Evolutionary conservation across 2,888 invertebrate species (phyloP), one percentile per base, ranked within the genome.

Genomic region (Cataglyphis rosenhaueri): DNA sequence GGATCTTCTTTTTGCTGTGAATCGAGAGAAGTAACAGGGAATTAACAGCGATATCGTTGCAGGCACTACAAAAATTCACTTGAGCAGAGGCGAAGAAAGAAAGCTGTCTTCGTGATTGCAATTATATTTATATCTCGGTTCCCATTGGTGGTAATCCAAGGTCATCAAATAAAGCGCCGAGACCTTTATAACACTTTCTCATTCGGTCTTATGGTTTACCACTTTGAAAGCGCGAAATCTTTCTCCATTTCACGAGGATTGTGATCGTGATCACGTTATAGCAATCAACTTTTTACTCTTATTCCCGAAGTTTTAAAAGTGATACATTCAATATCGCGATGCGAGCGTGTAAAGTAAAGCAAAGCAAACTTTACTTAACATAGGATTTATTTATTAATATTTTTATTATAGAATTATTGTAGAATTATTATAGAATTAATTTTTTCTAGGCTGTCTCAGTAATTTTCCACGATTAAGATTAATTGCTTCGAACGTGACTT

Each of bases 181-280:
- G 15, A 68, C 25, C 35, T 21, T 59, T 61, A 61, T 44, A 52
- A 44, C 78, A 70, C 70, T 79, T 79, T 79, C 78, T 79, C 78
- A 25, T 79, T 70, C 59, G 3, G 18, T 32, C 44, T 61, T 21
- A 41, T 32, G 25, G 21, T 44, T 78, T 25, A 44, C 59, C 59
- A 59, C 52, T 44, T 25, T 10, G n/a, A 70, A 70, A 25, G 57
- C 66, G 68, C 44, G 59, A 21, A 68, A 78, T 78, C 3, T 41
- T 12, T 44, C 44, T 38, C 66, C 55, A 21, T 57, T 55, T 41
- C 78, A 44, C 78, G 21, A 6, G 41, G 59, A 70, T 55, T 57
- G 41, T 35, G 75, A 64, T 65, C 65, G 41, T 35, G 75, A 64
- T 65, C 65, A 12, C 32, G 68, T 78, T 68, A 68, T 59, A 32